Percentiles rank a stretch among this genome's conserved stretches.
Evolutionary conservation across 2,113 vertebrate genomes (phyloP).

Genomic region (Diphyllodes magnificus): DNA sequence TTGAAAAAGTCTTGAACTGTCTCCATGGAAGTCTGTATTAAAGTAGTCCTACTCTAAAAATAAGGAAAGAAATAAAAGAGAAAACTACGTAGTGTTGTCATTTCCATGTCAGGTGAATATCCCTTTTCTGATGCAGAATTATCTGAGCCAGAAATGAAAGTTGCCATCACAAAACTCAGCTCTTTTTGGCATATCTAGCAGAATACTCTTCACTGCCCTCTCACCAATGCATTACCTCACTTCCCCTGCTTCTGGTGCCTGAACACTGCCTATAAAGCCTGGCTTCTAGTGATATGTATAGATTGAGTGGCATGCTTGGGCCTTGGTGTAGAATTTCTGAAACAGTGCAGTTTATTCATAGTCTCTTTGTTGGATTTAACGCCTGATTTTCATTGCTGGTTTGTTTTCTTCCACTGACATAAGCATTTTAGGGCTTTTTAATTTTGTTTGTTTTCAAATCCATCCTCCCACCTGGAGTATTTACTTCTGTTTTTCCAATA

Average conservation of each 20-base stretch:
- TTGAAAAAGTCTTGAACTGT: background rate
- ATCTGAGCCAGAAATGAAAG: background rate
- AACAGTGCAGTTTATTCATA: background rate
- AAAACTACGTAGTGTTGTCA: background rate
- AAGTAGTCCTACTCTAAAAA: background rate
- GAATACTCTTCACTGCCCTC: background rate
- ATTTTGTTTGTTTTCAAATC: background rate
- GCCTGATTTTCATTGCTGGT: background rate
- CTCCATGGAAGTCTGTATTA: background rate
- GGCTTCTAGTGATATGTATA: background rate
- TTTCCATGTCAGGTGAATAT: background rate
- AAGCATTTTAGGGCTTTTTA: background rate
- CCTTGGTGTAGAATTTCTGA: background rate
- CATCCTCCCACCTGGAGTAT: background rate
- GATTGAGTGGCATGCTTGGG: background rate
- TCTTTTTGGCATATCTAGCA: background rate
- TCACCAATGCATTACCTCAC: background rate
- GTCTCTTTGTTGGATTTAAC: background rate
- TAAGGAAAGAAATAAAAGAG: background rate
- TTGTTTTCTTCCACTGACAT: background rate
- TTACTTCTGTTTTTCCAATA: background rate
- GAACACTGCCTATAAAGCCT: background rate
- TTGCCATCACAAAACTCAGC: background rate
- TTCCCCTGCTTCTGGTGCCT: background rate
- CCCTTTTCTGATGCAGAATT: background rate